Evolutionary conservation across 37 sponge, comb jelly and placozoan species (phyloP).

Genomic region (Dysidea cf. avara): DNA sequence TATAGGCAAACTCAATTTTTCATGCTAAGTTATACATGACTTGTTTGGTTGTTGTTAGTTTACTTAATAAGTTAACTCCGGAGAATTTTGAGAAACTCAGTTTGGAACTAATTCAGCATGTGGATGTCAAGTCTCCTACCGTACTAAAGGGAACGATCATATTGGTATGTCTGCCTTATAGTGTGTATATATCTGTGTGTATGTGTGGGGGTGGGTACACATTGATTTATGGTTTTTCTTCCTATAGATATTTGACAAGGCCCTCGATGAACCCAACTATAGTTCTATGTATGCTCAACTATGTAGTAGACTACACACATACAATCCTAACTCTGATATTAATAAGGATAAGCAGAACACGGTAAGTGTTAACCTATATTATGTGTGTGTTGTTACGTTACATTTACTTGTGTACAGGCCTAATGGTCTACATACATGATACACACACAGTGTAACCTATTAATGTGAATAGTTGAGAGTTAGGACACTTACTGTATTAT

Average conservation of each 20-base stretch:
- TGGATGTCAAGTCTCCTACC: constrained; percentile 15
- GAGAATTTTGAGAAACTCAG: constrained; percentile 75
- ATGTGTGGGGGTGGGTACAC: constrained; percentile 6
- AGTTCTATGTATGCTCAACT: constrained; percentile 79
- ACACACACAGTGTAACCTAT: too few species aligned
- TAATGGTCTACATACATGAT: too few species aligned
- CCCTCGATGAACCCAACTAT: constrained; percentile 69
- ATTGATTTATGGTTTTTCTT: background rate
- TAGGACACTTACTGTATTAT: too few species aligned
- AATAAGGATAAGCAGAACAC: constrained; percentile 28
- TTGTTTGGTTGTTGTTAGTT: constrained; percentile 53
- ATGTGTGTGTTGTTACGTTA: too few species aligned
- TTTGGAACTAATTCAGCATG: constrained; percentile 19
- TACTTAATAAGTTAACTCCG: constrained; percentile 85
- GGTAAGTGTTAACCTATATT: constrained; percentile 17
- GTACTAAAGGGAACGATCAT: constrained; percentile 60
- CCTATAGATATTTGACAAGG: constrained; percentile 80
- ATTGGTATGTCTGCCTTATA: constrained; percentile 43
- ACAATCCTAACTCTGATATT: constrained; percentile 56
- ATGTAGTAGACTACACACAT: constrained; percentile 52
- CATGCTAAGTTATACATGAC: too few species aligned
- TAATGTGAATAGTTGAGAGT: too few species aligned
- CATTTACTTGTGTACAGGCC: too few species aligned
- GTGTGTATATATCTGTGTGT: constrained; percentile 20
- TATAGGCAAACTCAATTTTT: too few species aligned